A percentile compares a stretch with the other conserved stretches of the same genome.
Evolutionary conservation across 2,113 vertebrate species (phyloP).

Genomic region (Pterophyllum scalare): DNA sequence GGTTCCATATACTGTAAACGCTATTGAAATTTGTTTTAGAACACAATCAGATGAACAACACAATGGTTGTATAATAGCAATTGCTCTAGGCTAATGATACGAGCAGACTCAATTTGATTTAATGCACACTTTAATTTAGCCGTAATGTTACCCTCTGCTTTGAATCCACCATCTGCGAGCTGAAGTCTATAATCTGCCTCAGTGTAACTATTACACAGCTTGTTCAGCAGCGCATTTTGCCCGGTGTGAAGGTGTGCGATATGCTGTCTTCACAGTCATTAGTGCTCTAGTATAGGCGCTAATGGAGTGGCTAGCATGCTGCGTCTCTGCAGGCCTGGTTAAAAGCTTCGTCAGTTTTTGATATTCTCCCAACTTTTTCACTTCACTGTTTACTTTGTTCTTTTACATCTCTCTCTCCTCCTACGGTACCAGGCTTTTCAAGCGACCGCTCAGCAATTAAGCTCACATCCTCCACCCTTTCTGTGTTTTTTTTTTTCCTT

Average conservation of each 20-base stretch:
- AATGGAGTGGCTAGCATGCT: conserved; percentile 45
- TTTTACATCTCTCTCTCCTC: not conserved
- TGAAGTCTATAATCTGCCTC: not conserved
- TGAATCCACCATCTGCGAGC: conserved; percentile 2
- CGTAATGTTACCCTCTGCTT: not conserved
- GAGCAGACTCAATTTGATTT: not conserved
- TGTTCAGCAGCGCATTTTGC: conserved; percentile 11
- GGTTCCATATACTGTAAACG: not conserved
- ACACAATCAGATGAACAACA: not conserved
- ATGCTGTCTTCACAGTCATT: conserved; percentile 44
- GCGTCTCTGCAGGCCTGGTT: conserved; percentile 26
- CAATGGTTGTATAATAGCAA: not conserved
- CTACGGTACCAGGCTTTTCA: not conserved
- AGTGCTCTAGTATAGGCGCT: conserved; percentile 36
- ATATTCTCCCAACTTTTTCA: conserved; percentile 11
- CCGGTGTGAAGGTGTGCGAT: conserved; percentile 51
- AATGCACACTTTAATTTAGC: not conserved
- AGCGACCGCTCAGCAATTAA: conserved; percentile 12
- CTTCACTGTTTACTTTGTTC: conserved; percentile 1
- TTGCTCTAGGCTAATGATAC: not conserved
- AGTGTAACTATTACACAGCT: conserved; percentile 9
- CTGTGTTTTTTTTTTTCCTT: not conserved
- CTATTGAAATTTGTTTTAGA: not conserved
- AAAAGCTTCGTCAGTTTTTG: conserved; percentile 28
- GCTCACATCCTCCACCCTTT: conserved; percentile 9